Conservation (phyloP, 1,140 invertebrate genomes). For the Stenopsyche tienmushanensis region DNA sequence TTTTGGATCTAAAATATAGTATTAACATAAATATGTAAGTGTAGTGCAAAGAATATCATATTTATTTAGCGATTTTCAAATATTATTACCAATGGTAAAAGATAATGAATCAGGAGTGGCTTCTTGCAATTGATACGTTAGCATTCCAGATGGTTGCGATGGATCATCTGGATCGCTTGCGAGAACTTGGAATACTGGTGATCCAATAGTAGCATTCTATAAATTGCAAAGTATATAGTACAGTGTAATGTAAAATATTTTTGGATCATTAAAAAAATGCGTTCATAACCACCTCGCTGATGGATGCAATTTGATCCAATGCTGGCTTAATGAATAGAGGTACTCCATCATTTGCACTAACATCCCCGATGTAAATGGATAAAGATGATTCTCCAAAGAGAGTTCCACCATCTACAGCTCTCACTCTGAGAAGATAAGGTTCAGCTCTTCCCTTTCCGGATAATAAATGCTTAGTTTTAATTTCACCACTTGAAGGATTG, state of each 20-base stretch:
- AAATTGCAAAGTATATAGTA: slow-evolving; percentile 42
- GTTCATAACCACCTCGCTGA: slow-evolving; percentile 62
- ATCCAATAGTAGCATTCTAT: slow-evolving; percentile 71
- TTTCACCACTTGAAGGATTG: slow-evolving; percentile 66
- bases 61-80: slow-evolving; percentile 34
- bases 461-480: slow-evolving; percentile 64
- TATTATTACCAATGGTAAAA: slow-evolving; percentile 70
- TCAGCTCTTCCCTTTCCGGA: slow-evolving; percentile 76
- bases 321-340: slow-evolving; percentile 73
- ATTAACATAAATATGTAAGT: no score
- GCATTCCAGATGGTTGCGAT: slow-evolving; percentile 69
- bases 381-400: slow-evolving; percentile 65
- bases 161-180: slow-evolving; percentile 79
- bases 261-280: background rate
- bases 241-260: slow-evolving; percentile 7
- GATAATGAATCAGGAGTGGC: slow-evolving; percentile 65
- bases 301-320: slow-evolving; percentile 66
- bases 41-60: no score
- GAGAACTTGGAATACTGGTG: slow-evolving; percentile 74
- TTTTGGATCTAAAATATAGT: slow-evolving; percentile 54
- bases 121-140: slow-evolving; percentile 72
- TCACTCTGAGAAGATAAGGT: slow-evolving; percentile 68
- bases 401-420: slow-evolving; percentile 71
- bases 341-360: slow-evolving; percentile 81
- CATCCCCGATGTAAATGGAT: slow-evolving; percentile 74